phyloP scores from a whole-genome alignment of 2,888 invertebrate species.

The Aporophyla nigra region DNA sequence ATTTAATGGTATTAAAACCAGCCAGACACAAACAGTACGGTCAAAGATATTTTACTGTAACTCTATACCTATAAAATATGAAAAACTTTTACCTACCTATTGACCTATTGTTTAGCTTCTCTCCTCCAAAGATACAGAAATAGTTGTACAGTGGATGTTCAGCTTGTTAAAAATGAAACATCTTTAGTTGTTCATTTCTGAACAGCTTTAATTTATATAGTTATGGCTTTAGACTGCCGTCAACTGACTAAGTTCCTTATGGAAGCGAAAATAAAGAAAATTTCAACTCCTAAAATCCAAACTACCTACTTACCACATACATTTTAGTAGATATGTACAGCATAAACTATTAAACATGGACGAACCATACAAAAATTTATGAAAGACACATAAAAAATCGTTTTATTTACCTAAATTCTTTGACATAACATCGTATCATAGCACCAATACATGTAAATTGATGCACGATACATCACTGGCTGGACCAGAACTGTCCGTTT shows the following conservation, averaged over 20 bases:
- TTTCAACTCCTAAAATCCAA: too few relatives aligned
- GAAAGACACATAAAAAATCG: background rate
- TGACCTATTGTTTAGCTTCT: background rate
- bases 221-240: background rate
- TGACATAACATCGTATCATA: conserved; percentile 36
- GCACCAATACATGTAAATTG: conserved; percentile 17
- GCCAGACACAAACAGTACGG: too few relatives aligned
- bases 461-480: conserved; percentile 46
- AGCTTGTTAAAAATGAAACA: background rate
- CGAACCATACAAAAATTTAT: background rate
- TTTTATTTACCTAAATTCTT: conserved; percentile 30
- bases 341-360: background rate
- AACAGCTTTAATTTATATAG: background rate
- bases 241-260: background rate
- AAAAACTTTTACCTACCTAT: too few relatives aligned
- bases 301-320: background rate
- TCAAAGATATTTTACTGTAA: too few relatives aligned
- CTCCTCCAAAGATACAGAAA: background rate
- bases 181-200: background rate
- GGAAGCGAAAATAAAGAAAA: background rate
- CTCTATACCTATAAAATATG: too few relatives aligned
- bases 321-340: too few relatives aligned
- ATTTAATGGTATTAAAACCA: too few relatives aligned
- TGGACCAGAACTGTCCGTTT: conserved; percentile 50
- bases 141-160: background rate